A percentile compares a stretch with the other conserved stretches of the same genome.
phyloP scores from a whole-genome alignment of 2,888 invertebrate species.

The Aricia artaxerxes region DNA sequence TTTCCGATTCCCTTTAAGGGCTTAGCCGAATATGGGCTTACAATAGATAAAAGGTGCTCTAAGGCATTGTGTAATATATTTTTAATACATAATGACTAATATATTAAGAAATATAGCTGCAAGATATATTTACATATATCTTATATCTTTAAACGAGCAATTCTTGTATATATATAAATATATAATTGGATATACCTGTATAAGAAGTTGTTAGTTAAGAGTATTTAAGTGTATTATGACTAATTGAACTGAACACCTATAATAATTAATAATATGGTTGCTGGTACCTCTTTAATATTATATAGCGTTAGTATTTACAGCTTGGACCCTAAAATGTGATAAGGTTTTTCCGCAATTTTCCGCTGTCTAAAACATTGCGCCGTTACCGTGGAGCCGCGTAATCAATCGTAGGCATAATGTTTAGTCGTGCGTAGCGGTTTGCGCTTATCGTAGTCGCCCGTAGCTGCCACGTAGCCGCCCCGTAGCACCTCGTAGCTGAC shows the following conservation, averaged over 20 bases:
- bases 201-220: no score
- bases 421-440: conserved; percentile 21
- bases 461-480: no score
- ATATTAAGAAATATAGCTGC: no score
- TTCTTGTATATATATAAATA: no score
- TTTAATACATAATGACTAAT: neutral
- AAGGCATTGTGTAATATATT: neutral
- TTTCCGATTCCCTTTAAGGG: neutral
- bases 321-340: neutral
- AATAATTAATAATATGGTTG: no score
- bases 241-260: no score
- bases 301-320: neutral
- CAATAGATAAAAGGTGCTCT: neutral
- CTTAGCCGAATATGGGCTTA: neutral
- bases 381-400: neutral
- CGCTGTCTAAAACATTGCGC: conserved; percentile 7
- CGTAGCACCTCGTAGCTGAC: neutral
- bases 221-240: no score
- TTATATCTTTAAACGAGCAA: no score
- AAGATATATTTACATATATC: no score
- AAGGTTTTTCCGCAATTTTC: conserved; percentile 1
- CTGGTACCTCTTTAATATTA: no score
- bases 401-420: neutral
- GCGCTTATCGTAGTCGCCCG: neutral
- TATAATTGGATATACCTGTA: no score